phyloP scores from a whole-genome alignment of 2,888 invertebrate species.

The Microctonus brassicae region DNA sequence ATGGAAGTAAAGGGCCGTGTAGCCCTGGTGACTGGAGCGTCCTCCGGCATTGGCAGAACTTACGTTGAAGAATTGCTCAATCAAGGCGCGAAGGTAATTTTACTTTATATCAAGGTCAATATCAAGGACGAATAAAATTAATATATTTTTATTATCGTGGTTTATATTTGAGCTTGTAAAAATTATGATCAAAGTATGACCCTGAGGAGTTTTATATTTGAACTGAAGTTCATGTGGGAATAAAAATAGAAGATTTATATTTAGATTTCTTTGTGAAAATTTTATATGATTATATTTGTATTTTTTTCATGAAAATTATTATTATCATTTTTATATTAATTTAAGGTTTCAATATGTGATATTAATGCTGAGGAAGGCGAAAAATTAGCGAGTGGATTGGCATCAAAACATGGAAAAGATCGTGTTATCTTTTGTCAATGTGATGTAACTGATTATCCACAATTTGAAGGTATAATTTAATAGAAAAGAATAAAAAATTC shows the following conservation, averaged over 20 bases:
- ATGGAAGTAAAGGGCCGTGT: conserved; percentile 84
- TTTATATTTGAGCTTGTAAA: too few relatives aligned
- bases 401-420: conserved; percentile 77
- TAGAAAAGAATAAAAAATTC: conserved; percentile 5
- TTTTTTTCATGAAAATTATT: not conserved
- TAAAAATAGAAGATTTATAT: conserved; percentile 45
- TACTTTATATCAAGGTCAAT: not conserved
- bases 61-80: conserved; percentile 80
- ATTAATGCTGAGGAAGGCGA: conserved; percentile 80
- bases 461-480: conserved; percentile 77
- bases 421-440: conserved; percentile 81
- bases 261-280: conserved; percentile 38
- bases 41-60: conserved; percentile 81
- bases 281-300: conserved; percentile 9
- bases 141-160: conserved; percentile 4
- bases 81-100: conserved; percentile 80
- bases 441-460: conserved; percentile 84
- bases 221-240: not conserved
- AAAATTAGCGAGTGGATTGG: conserved; percentile 76
- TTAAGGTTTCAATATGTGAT: conserved; percentile 81
- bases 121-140: not conserved
- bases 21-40: conserved; percentile 81
- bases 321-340: conserved; percentile 2
- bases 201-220: not conserved
- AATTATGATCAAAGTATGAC: not conserved